Conservation (phyloP, 2,797 vertebrate genomes). For the Pelobates cultripes region DNA sequence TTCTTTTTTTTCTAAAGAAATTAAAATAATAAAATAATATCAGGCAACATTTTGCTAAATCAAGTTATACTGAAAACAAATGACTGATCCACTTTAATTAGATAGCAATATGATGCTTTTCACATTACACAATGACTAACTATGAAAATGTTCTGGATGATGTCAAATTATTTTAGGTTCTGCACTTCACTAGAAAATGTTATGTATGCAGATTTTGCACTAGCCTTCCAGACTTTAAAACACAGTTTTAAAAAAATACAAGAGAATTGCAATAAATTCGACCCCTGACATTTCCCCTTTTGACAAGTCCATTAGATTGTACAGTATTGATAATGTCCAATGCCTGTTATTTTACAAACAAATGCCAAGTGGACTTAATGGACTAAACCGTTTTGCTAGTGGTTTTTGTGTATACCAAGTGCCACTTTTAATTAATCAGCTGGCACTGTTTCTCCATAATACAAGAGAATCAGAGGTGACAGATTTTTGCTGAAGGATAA, state of each 20-base stretch:
- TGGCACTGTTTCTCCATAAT: constrained; percentile 36
- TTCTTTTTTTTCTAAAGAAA: no score
- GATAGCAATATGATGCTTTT: no score
- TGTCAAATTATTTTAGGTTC: neutral
- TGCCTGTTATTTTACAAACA: constrained; percentile 17
- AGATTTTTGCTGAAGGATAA: constrained; percentile 51
- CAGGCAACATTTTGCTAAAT: no score
- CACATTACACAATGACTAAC: no score
- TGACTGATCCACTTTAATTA: no score
- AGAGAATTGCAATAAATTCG: neutral
- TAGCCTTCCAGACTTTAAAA: neutral
- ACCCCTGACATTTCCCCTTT: neutral
- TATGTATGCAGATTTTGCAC: neutral
- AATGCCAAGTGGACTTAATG: constrained; percentile 37
- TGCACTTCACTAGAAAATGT: neutral
- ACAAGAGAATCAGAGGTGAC: constrained; percentile 43
- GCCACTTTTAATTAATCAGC: constrained; percentile 48
- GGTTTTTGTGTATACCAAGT: constrained; percentile 43
- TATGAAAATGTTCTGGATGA: neutral
- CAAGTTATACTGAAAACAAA: no score
- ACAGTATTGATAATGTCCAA: constrained; percentile 28
- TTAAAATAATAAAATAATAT: no score
- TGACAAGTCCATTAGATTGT: neutral
- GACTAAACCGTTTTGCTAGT: constrained; percentile 26
- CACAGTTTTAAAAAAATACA: neutral